Evolutionary conservation across 2,797 vertebrate species (phyloP).

Genomic region (Rhadinocentrus ornatus): DNA sequence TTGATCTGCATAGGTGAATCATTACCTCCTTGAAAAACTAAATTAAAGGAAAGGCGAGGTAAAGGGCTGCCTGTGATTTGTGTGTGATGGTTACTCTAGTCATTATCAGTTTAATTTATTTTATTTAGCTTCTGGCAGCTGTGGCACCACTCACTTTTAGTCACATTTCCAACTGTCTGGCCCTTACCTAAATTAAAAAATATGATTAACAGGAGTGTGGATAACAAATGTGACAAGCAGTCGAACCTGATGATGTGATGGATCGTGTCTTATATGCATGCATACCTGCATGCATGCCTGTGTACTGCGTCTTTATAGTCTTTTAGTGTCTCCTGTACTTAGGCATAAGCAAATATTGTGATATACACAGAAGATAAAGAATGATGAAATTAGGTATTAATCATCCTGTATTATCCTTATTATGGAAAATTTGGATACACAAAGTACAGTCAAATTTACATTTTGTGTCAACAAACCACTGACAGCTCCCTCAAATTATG

Average conservation of each 20-base stretch:
- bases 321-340: neutral
- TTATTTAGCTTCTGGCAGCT: slow-evolving; percentile 31
- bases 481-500: neutral
- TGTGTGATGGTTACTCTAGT: slow-evolving; percentile 2
- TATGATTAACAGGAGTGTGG: slow-evolving; percentile 23
- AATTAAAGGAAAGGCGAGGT: neutral
- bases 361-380: slow-evolving; percentile 6
- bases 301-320: neutral
- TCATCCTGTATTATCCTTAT: neutral
- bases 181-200: slow-evolving; percentile 33
- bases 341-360: slow-evolving; percentile 2
- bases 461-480: no score
- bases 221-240: slow-evolving; percentile 39
- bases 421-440: neutral
- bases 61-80: neutral
- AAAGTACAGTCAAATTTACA: neutral
- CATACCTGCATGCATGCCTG: neutral
- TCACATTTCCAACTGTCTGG: neutral
- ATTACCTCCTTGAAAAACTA: slow-evolving; percentile 12
- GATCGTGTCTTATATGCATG: neutral
- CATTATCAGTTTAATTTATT: slow-evolving; percentile 18
- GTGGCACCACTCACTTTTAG: slow-evolving; percentile 49
- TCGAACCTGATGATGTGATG: slow-evolving; percentile 50
- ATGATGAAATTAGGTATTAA: neutral
- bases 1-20: slow-evolving; percentile 7